Percentiles rank a stretch among this genome's conserved stretches.
These are phyloP conservation scores for Tethea ocularis DNA, from an alignment of 2,888 invertebrate species.

Conservation along the genomic window DNA sequence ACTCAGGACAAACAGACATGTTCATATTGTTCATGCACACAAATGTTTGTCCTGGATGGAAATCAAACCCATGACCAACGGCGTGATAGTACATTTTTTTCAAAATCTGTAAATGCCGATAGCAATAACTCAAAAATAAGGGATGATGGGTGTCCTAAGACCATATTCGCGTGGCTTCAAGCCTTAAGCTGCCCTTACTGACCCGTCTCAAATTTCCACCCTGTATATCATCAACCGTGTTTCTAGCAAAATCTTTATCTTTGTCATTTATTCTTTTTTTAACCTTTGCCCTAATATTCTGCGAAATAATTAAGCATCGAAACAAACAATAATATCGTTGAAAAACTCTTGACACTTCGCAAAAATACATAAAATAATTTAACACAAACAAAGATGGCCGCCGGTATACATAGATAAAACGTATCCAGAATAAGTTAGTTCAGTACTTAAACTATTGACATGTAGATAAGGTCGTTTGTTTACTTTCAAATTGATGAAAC, in stretches of 20 bases:
- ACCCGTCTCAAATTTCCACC: too few relatives aligned
- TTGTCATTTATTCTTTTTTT: neutral
- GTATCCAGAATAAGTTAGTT: conserved; percentile 33
- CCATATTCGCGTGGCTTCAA: too few relatives aligned
- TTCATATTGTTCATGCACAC: too few relatives aligned
- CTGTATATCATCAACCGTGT: neutral
- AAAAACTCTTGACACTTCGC: neutral
- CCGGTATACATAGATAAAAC: neutral
- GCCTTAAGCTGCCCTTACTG: too few relatives aligned
- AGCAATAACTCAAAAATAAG: too few relatives aligned
- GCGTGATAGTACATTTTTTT: too few relatives aligned
- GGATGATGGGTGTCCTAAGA: too few relatives aligned
- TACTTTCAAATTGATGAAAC: conserved; percentile 6
- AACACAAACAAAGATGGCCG: neutral
- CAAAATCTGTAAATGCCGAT: too few relatives aligned
- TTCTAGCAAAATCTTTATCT: too few relatives aligned
- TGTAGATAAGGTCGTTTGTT: conserved; percentile 1
- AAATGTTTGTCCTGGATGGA: too few relatives aligned
- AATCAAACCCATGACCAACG: too few relatives aligned
- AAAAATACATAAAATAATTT: neutral
- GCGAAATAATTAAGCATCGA: neutral
- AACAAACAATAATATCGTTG: neutral
- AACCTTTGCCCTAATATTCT: neutral
- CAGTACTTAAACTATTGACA: conserved; percentile 24
- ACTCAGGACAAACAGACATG: too few relatives aligned